phyloP scores from a whole-genome alignment of 2,888 invertebrate genomes.

The Hymenopus coronatus region DNA sequence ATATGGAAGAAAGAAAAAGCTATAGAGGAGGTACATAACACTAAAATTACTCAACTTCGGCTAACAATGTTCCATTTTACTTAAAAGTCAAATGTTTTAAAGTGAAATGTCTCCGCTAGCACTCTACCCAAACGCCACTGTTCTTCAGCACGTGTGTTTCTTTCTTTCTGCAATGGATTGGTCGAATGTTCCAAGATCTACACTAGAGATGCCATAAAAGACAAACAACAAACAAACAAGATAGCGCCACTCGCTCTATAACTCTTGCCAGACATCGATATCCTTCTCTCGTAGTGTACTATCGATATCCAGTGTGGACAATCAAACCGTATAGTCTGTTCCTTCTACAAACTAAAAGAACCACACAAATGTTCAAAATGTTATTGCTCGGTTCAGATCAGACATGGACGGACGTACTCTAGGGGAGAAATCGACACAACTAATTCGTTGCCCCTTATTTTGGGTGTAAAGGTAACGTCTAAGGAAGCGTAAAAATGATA shows the following conservation, averaged over 20 bases:
- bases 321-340: neutral
- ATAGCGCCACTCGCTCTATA: slow-evolving; percentile 18
- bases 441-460: too few species aligned
- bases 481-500: too few species aligned
- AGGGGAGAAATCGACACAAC: too few species aligned
- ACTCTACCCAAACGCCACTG: neutral
- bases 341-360: neutral
- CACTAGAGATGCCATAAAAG: slow-evolving; percentile 13
- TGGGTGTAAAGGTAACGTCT: too few species aligned
- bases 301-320: neutral
- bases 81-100: neutral
- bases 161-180: neutral
- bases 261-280: slow-evolving; percentile 22
- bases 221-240: slow-evolving; percentile 27
- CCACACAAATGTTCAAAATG: too few species aligned
- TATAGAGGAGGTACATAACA: neutral
- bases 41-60: neutral
- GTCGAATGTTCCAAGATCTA: neutral
- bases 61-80: neutral
- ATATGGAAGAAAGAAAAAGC: too few species aligned
- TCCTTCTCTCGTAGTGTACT: neutral
- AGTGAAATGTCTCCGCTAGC: neutral
- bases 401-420: too few species aligned
- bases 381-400: too few species aligned
- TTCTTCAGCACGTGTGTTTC: neutral